Evolutionary conservation across 1,140 invertebrate genomes (phyloP).

Genomic region (Tribolium castaneum): DNA sequence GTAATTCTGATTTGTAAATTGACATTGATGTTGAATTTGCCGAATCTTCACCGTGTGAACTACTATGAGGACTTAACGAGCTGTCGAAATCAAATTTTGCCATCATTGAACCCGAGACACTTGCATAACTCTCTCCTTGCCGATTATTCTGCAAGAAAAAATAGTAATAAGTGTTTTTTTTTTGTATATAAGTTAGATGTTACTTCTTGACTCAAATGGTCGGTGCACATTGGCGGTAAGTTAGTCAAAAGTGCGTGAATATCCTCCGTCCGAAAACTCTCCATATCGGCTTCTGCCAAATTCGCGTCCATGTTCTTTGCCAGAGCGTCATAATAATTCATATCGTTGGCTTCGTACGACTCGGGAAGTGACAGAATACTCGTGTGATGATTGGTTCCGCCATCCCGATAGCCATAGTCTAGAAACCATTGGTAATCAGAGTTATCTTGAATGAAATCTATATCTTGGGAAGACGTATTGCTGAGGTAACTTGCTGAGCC

Average conservation of each 20-base stretch:
- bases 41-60: slow-evolving; percentile 79
- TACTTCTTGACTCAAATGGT: slow-evolving; percentile 66
- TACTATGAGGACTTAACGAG: slow-evolving; percentile 77
- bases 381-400: slow-evolving; percentile 76
- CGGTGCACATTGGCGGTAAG: slow-evolving; percentile 75
- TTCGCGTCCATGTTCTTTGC: slow-evolving; percentile 91
- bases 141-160: slow-evolving; percentile 65
- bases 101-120: slow-evolving; percentile 83
- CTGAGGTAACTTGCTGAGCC: slow-evolving; percentile 60
- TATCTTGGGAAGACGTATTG: slow-evolving; percentile 63
- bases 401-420: slow-evolving; percentile 87
- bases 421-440: slow-evolving; percentile 91
- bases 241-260: slow-evolving; percentile 87
- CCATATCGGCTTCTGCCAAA: slow-evolving; percentile 94
- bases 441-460: slow-evolving; percentile 88
- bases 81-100: slow-evolving; percentile 82
- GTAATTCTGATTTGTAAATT: slow-evolving; percentile 87
- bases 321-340: slow-evolving; percentile 86
- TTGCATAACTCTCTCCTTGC: slow-evolving; percentile 84
- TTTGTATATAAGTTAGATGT: neutral
- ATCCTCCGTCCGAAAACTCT: slow-evolving; percentile 91
- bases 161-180: neutral
- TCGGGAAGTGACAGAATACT: slow-evolving; percentile 84
- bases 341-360: slow-evolving; percentile 78
- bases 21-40: slow-evolving; percentile 83